phyloP scores from a whole-genome alignment of 1,140 invertebrate genomes.

The Rhyzopertha dominica region DNA sequence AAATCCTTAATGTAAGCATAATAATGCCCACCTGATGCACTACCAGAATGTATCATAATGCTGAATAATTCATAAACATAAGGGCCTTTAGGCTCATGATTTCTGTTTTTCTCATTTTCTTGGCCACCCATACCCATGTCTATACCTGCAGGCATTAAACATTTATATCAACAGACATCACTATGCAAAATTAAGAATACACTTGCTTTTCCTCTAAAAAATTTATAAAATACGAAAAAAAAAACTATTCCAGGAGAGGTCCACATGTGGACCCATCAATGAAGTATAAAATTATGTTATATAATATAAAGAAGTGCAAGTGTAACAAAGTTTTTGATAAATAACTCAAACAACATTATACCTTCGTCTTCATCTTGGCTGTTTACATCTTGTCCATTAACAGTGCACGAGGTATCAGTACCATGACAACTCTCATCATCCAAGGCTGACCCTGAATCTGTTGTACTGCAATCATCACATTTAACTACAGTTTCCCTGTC shows the following conservation, averaged over 20 bases:
- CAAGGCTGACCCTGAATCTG: conserved; percentile 62
- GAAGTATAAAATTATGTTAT: no score
- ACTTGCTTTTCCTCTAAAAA: no score
- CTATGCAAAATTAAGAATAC: no score
- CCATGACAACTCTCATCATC: conserved; percentile 58
- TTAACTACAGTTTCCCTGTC: conserved; percentile 46
- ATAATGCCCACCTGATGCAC: conserved; percentile 88
- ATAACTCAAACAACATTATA: no score
- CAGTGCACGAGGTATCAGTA: conserved; percentile 43
- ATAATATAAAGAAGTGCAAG: no score
- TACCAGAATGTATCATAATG: conserved; percentile 92
- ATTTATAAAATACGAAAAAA: no score
- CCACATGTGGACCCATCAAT: no score
- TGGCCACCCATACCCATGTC: conserved; percentile 52
- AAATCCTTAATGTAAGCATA: conserved; percentile 93
- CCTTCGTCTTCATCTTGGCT: conserved; percentile 56
- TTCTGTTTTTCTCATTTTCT: conserved; percentile 53
- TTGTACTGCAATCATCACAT: conserved; percentile 63
- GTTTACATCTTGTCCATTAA: conserved; percentile 40
- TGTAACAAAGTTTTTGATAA: no score
- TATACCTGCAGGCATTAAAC: no score
- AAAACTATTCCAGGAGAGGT: no score
- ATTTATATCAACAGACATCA: no score
- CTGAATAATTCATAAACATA: conserved; percentile 86
- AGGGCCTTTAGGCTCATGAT: conserved; percentile 55